Conservation (phyloP, 2,888 invertebrate genomes). For the Phragmatobia fuliginosa region DNA sequence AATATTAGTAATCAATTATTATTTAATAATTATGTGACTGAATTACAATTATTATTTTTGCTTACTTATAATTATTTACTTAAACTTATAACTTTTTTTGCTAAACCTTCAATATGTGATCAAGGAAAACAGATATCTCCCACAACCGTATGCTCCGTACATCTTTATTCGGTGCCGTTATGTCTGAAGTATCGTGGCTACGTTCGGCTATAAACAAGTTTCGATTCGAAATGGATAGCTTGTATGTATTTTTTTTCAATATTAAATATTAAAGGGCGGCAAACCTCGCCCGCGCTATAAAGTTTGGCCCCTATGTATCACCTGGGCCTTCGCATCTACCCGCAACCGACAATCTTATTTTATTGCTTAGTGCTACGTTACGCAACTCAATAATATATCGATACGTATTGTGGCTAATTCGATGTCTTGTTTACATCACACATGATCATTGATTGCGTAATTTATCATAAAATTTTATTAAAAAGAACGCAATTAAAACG, state of each 20-base stretch:
- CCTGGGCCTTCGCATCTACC: conserved; percentile 71
- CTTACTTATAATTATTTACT: too few relatives aligned
- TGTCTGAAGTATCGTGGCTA: conserved; percentile 46
- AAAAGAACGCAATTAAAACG: conserved; percentile 8
- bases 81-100: too few relatives aligned
- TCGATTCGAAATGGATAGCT: conserved; percentile 68
- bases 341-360: conserved; percentile 79
- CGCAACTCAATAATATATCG: conserved; percentile 50
- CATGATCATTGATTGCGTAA: conserved; percentile 15
- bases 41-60: too few relatives aligned
- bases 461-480: conserved; percentile 9
- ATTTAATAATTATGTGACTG: neutral
- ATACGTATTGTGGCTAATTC: conserved; percentile 26
- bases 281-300: conserved; percentile 81
- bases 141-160: conserved; percentile 19
- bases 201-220: conserved; percentile 68
- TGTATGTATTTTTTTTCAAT: conserved; percentile 72
- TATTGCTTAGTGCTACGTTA: conserved; percentile 69
- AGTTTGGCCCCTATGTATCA: conserved; percentile 80
- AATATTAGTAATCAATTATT: neutral
- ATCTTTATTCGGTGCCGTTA: conserved; percentile 45
- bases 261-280: conserved; percentile 82
- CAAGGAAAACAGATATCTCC: conserved; percentile 14
- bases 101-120: neutral
- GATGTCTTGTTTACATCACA: neutral